phyloP scores from a whole-genome alignment of 2,888 invertebrate genomes.

The Idaea aversata region DNA sequence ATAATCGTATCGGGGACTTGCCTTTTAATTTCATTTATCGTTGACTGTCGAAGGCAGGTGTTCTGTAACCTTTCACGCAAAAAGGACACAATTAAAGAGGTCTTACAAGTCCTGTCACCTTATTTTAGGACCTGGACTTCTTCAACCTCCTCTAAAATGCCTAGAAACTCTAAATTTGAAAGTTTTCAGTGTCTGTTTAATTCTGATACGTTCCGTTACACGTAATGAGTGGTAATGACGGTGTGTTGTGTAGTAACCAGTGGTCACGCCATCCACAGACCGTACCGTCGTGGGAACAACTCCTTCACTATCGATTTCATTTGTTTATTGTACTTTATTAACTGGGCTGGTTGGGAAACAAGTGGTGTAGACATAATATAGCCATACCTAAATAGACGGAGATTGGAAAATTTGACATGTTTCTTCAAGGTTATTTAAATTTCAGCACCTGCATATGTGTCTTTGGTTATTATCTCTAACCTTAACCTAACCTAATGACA shows the following conservation, averaged over 20 bases:
- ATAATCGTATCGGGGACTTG: too few relatives aligned
- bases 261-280: conserved; percentile 19
- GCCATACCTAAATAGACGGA: neutral
- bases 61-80: too few relatives aligned
- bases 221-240: conserved; percentile 20
- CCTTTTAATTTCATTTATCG: too few relatives aligned
- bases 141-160: neutral
- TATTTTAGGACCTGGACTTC: too few relatives aligned
- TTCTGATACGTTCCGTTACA: conserved; percentile 10
- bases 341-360: conserved; percentile 8
- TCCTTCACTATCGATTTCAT: conserved; percentile 17
- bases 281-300: conserved; percentile 17
- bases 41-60: too few relatives aligned
- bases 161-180: neutral
- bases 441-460: too few relatives aligned
- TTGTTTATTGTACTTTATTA: conserved; percentile 9
- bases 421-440: neutral
- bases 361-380: neutral
- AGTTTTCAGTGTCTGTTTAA: conserved; percentile 6
- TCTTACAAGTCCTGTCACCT: too few relatives aligned
- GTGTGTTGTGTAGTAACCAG: conserved; percentile 9
- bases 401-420: neutral
- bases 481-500: too few relatives aligned
- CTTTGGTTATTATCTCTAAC: too few relatives aligned
- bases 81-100: too few relatives aligned